Conservation (phyloP, 2,888 invertebrate species). For the Tetragonula carbonaria region DNA sequence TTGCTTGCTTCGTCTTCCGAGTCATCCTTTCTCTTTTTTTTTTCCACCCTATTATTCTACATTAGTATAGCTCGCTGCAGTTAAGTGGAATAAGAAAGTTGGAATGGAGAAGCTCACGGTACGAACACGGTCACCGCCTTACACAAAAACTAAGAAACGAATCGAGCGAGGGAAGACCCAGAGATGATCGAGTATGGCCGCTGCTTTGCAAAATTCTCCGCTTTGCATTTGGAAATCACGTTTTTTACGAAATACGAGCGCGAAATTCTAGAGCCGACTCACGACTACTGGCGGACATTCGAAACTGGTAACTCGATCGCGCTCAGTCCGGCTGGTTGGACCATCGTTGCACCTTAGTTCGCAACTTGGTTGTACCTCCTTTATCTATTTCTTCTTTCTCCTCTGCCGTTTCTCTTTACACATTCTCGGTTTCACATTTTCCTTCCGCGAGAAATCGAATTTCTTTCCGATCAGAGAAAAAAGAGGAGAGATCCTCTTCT, state of each 20-base stretch:
- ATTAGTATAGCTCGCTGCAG: conserved; percentile 34
- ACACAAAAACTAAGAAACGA: not conserved
- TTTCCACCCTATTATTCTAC: conserved; percentile 43
- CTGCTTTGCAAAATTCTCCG: conserved; percentile 20
- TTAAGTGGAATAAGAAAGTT: conserved; percentile 16
- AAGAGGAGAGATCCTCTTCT: conserved; percentile 16
- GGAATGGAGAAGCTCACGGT: not conserved
- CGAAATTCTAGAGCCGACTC: conserved; percentile 67
- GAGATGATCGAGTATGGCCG: not conserved
- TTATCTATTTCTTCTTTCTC: conserved; percentile 33
- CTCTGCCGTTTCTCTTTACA: conserved; percentile 1
- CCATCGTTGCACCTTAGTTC: conserved; percentile 55
- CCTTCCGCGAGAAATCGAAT: not conserved
- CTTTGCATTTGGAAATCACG: conserved; percentile 52
- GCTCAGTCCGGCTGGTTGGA: conserved; percentile 45
- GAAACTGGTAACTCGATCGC: conserved; percentile 74
- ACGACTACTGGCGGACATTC: conserved; percentile 69
- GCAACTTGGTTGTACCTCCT: conserved; percentile 53
- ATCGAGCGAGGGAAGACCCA: not conserved
- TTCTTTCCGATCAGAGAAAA: conserved; percentile 33
- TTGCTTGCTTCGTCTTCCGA: conserved; percentile 18
- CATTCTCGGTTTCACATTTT: not conserved
- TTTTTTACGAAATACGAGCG: conserved; percentile 68
- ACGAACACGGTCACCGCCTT: not conserved
- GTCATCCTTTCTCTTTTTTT: conserved; percentile 3